Base-by-base conservation (phyloP, 2,113 vertebrate species). In the Caloenas nicobarica region DNA sequence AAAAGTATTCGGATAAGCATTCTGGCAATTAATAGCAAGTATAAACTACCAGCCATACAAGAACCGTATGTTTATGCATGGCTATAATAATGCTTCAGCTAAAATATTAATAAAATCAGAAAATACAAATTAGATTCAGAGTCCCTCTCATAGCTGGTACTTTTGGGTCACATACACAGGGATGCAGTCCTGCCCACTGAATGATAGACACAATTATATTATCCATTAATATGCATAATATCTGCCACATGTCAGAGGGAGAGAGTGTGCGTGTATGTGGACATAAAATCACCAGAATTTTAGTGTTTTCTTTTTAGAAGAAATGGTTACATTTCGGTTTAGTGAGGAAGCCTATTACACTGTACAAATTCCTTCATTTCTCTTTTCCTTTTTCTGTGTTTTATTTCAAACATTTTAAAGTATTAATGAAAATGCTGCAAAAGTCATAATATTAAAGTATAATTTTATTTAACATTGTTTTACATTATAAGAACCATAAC, bases 351-450 rank as follows among this genome's bases (percentile, higher is more conserved):
- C 11, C 61, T 88, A 91, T 88, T 90, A 76, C 24, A 77, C 23
- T 86, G 61, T 64, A 90, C 57, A 93, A 93, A 88, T 73, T 80
- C 51, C 54, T 83, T 69, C 44, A 76, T 86, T 96, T 94, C 44
- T 70, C 50, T 76, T 88, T 85, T 65, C 34, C 13, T 81, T 82
- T 73, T 53, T 29, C 54, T 64, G 19, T 88, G 48, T 26, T 84
- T 97, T 93, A 31, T 95, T 96, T 95, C 73, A 86, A 86, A 72
- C 7, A 28, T 80, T 89, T 86, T 90, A 57, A 93, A 89, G 50
- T 68, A 91, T 85, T 94, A 91, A 90, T 95, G 70, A 91, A 94
- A 96, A 82, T 87, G 36, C 25, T 91, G 29, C 78, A 87, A 83
- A 97, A 95, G 58, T 44, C 34, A 16, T 82, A 93, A 86, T 38